Percentiles rank a stretch among this genome's conserved stretches.
phyloP scores from a whole-genome alignment of 2,888 invertebrate species.

The Euclidia mi region DNA sequence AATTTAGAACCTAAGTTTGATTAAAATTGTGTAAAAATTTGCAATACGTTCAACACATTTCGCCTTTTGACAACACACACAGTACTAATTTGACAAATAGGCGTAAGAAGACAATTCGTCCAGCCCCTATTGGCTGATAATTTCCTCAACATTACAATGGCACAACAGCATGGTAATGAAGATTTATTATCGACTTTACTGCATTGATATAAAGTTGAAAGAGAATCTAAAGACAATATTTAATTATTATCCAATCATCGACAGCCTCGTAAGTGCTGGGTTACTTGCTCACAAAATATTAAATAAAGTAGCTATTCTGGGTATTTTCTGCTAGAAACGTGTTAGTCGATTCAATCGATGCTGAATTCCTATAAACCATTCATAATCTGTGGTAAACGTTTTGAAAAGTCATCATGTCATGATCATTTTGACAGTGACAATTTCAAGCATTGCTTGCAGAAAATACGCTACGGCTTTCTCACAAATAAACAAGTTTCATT shows the following conservation, averaged over 20 bases:
- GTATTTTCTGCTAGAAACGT: no score
- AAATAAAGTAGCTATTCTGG: neutral
- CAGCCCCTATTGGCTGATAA: conserved; percentile 70
- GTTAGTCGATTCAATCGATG: no score
- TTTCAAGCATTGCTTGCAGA: conserved; percentile 51
- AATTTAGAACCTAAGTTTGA: conserved; percentile 64
- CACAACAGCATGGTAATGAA: conserved; percentile 7
- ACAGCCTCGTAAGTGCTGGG: conserved; percentile 42
- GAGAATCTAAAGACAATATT: neutral
- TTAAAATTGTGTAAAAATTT: conserved; percentile 58
- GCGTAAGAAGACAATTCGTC: conserved; percentile 82
- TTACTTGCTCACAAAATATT: conserved; percentile 20
- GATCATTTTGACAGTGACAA: conserved; percentile 44
- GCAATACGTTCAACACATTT: conserved; percentile 74
- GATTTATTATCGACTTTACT: neutral
- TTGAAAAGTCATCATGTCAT: conserved; percentile 50
- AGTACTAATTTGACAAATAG: conserved; percentile 69
- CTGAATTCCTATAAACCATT: no score
- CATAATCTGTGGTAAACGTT: conserved; percentile 27
- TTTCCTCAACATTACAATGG: neutral
- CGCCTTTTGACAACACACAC: conserved; percentile 69
- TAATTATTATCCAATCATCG: conserved; percentile 39
- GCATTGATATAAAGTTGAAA: neutral
- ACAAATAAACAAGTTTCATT: conserved; percentile 3
- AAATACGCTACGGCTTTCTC: conserved; percentile 27